A percentile compares a stretch with the other conserved stretches of the same genome.
These are phyloP conservation scores for Aleiodes sp. DNA, from an alignment of 1,140 invertebrate species.

Conservation along the genomic window DNA sequence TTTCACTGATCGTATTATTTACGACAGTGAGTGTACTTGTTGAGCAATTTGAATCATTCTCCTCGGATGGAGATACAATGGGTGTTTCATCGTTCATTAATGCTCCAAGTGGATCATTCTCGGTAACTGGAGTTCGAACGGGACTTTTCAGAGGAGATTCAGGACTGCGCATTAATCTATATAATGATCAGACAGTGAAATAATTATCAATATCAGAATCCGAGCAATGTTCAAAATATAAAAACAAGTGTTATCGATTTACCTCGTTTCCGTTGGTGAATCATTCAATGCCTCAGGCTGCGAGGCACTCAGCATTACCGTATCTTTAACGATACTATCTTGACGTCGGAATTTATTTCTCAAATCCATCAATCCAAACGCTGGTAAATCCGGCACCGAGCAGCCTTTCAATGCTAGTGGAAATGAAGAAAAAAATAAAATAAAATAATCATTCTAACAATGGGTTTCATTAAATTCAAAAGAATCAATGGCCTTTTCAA, in stretches of 20 bases:
- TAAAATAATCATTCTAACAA: background rate
- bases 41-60: constrained; percentile 64
- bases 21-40: constrained; percentile 63
- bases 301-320: constrained; percentile 44
- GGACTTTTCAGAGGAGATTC: constrained; percentile 68
- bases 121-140: constrained; percentile 82
- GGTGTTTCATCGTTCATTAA: constrained; percentile 70
- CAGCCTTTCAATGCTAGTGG: constrained; percentile 57
- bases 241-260: constrained; percentile 26
- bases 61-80: constrained; percentile 62
- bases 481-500: background rate
- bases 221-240: constrained; percentile 18
- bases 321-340: constrained; percentile 63
- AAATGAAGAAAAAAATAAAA: constrained; percentile 27
- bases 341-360: constrained; percentile 59
- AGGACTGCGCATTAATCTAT: constrained; percentile 67
- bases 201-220: constrained; percentile 1
- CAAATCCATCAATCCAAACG: constrained; percentile 56
- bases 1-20: constrained; percentile 58
- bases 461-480: background rate
- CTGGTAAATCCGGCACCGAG: constrained; percentile 61
- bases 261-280: constrained; percentile 59
- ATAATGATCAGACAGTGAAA: background rate
- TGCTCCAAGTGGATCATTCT: constrained; percentile 91
- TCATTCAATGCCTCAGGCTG: constrained; percentile 55